A percentile compares a stretch with the other conserved stretches of the same genome.
Evolutionary conservation across 2,113 vertebrate genomes (phyloP).

Genomic region (Cyprinodon brontotheroides): DNA sequence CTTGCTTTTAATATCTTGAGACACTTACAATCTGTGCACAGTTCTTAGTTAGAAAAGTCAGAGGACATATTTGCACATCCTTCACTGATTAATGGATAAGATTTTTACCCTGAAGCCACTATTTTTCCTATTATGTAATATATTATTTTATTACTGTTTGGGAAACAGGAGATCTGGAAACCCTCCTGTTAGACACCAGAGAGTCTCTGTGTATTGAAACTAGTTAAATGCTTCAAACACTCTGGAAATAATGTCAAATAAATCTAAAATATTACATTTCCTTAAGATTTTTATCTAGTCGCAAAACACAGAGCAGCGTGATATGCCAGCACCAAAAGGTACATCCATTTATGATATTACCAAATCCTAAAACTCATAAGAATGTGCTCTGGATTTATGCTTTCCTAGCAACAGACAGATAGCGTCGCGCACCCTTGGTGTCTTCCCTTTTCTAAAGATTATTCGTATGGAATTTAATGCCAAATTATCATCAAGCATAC

Average conservation of each 20-base stretch:
- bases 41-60: too few relatives aligned
- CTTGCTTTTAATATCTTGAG: too few relatives aligned
- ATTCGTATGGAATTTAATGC: not conserved
- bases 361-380: not conserved
- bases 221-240: not conserved
- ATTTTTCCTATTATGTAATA: too few relatives aligned
- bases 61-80: too few relatives aligned
- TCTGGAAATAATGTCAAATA: not conserved
- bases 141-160: not conserved
- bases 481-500: not conserved
- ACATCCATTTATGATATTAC: too few relatives aligned
- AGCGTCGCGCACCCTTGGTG: not conserved
- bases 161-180: not conserved
- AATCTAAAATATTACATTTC: not conserved
- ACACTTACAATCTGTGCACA: too few relatives aligned
- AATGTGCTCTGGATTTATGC: not conserved
- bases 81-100: too few relatives aligned
- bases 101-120: too few relatives aligned
- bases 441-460: not conserved
- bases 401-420: not conserved
- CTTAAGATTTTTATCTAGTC: not conserved
- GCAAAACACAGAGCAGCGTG: not conserved
- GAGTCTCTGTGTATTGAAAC: not conserved
- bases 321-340: not conserved
- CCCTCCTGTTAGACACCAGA: not conserved